Base-by-base conservation (phyloP, 1,140 invertebrate species). In the Diabrotica undecimpunctata region DNA sequence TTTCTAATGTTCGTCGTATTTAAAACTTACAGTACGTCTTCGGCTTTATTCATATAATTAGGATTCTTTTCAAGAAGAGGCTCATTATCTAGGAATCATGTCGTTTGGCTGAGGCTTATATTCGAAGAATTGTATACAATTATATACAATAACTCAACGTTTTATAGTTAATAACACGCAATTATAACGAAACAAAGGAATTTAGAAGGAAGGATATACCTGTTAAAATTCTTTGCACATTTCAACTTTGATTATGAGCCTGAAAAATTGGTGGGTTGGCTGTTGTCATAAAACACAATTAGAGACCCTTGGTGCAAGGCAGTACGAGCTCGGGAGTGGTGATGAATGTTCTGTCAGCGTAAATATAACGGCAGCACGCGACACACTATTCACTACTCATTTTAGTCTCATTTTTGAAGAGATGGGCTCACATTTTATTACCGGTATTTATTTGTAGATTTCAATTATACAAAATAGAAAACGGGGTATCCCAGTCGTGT, bases 271-370 rank as follows among this genome's bases (percentile, higher is more conserved):
- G 59, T 63, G 69, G 69, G 69, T 70, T 65, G 63, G 67, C 57
- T 66, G 55, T 60, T 58, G 67, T 65, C 69, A 68, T 70, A 70
- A 70, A 70, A 70, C 64, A 70, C 69, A 70, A 70, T 70, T 70
- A 70, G 68, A 53, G 41, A 35, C 61, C 61, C 54, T 46, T 54
- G 61, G 68, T 69, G 68, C 68, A 66, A 67, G 68, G 52, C 68
- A 36, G 68, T 69, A 62, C 62, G 61, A 10, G 57, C 62, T 25
- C 63, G 63, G 66, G 61, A 69, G 68, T 65, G 61, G 68, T 70
- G 70, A 72, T 72, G 66, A 69, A 72, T 72, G 68, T 63, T 65
- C 67, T 65, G 70, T 69, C 70, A 68, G 68, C 63, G 65, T 72
- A 72, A 46, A 72, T 72, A 70, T 67, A 70, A 65, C 62, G 63